A percentile compares a stretch with the other conserved stretches of the same genome.
These are phyloP conservation scores for Perognathus longimembris DNA, from an alignment of 2,113 vertebrate species.

Conservation along the genomic window DNA sequence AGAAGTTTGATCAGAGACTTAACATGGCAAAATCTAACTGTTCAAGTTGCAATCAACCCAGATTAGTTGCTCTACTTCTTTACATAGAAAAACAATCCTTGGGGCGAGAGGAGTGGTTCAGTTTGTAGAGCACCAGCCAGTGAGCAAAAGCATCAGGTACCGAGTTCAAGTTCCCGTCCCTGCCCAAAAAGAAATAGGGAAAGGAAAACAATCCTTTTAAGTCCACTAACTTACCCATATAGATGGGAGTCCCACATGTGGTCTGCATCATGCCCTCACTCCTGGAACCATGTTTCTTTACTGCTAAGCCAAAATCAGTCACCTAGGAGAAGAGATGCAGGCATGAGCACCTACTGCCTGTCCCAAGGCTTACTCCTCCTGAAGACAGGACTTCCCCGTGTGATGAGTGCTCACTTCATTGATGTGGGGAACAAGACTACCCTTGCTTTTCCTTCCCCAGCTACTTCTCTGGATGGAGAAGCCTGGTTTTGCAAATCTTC, in stretches of 20 bases:
- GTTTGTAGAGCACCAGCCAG: too few relatives aligned
- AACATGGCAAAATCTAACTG: background rate
- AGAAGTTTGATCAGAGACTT: background rate
- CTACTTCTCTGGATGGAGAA: background rate
- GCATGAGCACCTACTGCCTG: constrained; percentile 2
- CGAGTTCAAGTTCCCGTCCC: too few relatives aligned
- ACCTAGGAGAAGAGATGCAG: constrained; percentile 84
- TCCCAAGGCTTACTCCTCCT: background rate
- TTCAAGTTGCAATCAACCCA: constrained; percentile 34
- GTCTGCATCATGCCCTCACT: constrained; percentile 89
- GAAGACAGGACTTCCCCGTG: background rate
- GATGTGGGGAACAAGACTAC: background rate
- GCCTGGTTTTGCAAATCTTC: background rate
- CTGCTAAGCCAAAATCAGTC: constrained; percentile 92
- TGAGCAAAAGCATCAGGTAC: too few relatives aligned
- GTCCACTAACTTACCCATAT: constrained; percentile 88
- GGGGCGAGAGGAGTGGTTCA: too few relatives aligned
- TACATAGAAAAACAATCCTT: background rate
- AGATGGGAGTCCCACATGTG: constrained; percentile 91
- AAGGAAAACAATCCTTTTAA: background rate
- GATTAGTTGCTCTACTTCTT: background rate
- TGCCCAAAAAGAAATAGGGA: background rate
- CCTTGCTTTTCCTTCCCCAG: background rate
- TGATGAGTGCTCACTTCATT: background rate
- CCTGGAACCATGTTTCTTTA: constrained; percentile 88